Evolutionary conservation across 2,797 vertebrate genomes (phyloP).

Genomic region (Phrynocephalus vlangalii): DNA sequence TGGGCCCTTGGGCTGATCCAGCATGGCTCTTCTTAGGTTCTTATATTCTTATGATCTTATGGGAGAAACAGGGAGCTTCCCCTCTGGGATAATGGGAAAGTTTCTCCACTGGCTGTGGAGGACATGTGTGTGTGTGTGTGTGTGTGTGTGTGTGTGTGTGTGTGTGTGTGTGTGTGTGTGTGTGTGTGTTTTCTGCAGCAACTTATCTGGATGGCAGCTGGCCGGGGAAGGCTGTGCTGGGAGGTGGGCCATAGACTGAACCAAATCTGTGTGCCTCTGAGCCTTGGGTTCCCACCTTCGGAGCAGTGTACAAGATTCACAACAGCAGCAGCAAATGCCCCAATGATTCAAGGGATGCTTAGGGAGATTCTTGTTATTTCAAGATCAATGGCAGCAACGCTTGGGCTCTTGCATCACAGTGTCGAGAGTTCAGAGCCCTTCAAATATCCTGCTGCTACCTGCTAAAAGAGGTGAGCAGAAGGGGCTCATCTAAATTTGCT

Average conservation of each 20-base stretch:
- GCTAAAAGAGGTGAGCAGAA: not conserved
- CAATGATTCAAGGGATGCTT: too few species aligned
- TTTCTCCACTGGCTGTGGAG: not conserved
- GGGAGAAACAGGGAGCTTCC: not conserved
- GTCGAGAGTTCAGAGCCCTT: too few species aligned
- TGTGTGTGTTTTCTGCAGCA: not conserved
- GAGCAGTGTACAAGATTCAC: not conserved
- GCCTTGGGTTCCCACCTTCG: not conserved
- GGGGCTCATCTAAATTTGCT: not conserved
- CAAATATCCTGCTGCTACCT: too few species aligned
- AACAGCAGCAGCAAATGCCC: not conserved
- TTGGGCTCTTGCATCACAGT: too few species aligned
- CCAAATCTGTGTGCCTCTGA: too few species aligned
- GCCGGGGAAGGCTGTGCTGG: not conserved
- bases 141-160: too few species aligned
- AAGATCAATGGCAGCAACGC: too few species aligned
- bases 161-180: not conserved
- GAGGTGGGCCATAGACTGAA: not conserved
- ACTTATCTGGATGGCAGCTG: not conserved
- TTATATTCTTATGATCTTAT: too few species aligned
- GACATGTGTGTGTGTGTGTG: too few species aligned
- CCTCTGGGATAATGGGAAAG: not conserved
- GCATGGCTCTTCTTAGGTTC: too few species aligned
- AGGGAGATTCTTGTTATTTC: too few species aligned
- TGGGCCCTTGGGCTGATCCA: too few species aligned